Conservation (phyloP, 2,888 invertebrate genomes). For the Clostera curtula region DNA sequence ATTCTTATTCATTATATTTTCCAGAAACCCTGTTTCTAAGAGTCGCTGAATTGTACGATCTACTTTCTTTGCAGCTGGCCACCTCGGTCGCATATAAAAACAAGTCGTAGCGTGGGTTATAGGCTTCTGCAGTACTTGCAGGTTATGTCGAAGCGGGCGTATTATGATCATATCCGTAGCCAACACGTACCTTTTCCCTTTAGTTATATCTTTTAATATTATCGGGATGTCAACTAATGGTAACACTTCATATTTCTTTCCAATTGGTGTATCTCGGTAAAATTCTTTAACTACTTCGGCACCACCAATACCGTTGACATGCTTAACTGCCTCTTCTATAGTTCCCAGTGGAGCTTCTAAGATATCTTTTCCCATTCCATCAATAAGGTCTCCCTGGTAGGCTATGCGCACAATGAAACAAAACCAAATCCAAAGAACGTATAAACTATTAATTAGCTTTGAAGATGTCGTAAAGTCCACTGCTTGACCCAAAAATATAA, state of each 20-base stretch:
- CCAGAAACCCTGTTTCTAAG: slow-evolving; percentile 32
- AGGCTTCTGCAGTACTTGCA: slow-evolving; percentile 33
- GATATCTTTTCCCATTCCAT: slow-evolving; percentile 30
- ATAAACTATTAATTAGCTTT: slow-evolving; percentile 31
- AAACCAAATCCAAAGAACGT: slow-evolving; percentile 48
- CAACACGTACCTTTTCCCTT: slow-evolving; percentile 36
- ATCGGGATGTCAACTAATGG: slow-evolving; percentile 14
- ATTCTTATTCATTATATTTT: slow-evolving; percentile 17
- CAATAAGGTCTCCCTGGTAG: slow-evolving; percentile 41
- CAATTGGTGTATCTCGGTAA: slow-evolving; percentile 27
- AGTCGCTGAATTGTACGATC: slow-evolving; percentile 19
- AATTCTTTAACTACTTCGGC: slow-evolving; percentile 19
- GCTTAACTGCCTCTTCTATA: slow-evolving; percentile 29
- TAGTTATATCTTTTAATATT: slow-evolving; percentile 24
- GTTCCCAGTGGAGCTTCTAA: slow-evolving; percentile 33
- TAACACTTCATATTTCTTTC: slow-evolving; percentile 21
- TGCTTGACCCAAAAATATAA: slow-evolving; percentile 41
- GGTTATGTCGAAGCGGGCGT: slow-evolving; percentile 12
- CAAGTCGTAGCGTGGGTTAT: slow-evolving; percentile 24
- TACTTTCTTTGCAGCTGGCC: slow-evolving; percentile 35
- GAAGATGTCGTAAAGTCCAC: slow-evolving; percentile 30
- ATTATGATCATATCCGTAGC: slow-evolving; percentile 22
- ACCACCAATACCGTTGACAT: slow-evolving; percentile 37
- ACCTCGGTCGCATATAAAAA: slow-evolving; percentile 40
- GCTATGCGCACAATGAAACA: slow-evolving; percentile 43